Evolutionary conservation across 2,113 vertebrate species (phyloP), one percentile per base, ranked within the genome.

Genomic region (Misgurnus anguillicaudatus): DNA sequence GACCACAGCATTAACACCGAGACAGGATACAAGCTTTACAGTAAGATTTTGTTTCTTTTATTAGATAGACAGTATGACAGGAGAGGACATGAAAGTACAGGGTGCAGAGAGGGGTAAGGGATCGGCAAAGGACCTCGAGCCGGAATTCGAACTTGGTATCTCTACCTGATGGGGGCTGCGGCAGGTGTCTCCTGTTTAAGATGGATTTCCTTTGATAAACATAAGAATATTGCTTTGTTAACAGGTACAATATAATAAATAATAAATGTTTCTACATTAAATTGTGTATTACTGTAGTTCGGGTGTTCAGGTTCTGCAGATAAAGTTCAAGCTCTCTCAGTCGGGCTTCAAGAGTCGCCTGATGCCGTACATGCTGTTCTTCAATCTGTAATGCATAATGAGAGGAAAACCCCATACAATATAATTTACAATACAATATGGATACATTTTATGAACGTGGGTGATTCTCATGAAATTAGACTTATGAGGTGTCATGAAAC

Each of bases 241-340:
- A 42, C 36, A 16, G n/a, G 42, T 0, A 39, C 5, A 0, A 42
- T 9, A 47, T 4, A 0, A 31, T 2, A 21, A 58, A 17, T n/a
- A n/a, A n/a, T n/a, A n/a, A n/a, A n/a, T n/a, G n/a, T n/a, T n/a
- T n/a, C n/a, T n/a, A n/a, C n/a, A n/a, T n/a, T n/a, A n/a, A n/a
- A n/a, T n/a, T n/a, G 7, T 14, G n/a, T 45, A 47, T 3, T 91
- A 99, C 97, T 95, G 96, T 90, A 0, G 93, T 94, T 82, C 91
- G 93, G 66, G 87, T 84, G 39, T 89, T 89, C 81, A 99, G 88
- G 70, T 84, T 82, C 70, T 84, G 62, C 45, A 98, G 90, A 24
- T 92, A 78, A 0, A 86, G 71, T 80, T 97, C 95, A 78, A 98
- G 75, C 0, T 86, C 86, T 21, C 86, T 81, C 68, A 98, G 88